Evolutionary conservation across 2,888 invertebrate species (phyloP), one percentile per base, ranked within the genome.

Genomic region (Charanyca ferruginea): DNA sequence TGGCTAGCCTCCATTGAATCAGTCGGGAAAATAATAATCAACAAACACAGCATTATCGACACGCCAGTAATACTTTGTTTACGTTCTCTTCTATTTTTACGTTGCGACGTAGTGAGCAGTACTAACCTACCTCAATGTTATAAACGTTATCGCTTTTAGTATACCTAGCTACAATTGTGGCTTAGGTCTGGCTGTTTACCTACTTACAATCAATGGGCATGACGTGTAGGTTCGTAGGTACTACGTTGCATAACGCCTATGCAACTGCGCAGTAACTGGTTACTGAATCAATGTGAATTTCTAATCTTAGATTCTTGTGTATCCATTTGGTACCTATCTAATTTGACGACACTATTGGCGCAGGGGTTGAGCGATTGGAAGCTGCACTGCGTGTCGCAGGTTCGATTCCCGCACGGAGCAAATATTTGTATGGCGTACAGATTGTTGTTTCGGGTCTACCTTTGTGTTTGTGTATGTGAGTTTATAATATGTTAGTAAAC

Each of bases 111-210:
- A 60, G 42, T 48, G 25, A 1, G 32, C 18, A n/a, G 42, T 48
- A 52, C 72, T 61, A 9, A 76, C 73, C 73, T 74, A 58, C 64
- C 73, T 57, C 73, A 74, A 74, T 51, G 23, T 23, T n/a, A 22
- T 42, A 57, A 42, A 64, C 41, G 41, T 76, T 74, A 70, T 76
- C 60, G 59, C 38, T 44, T 3, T 7, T 13, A 49, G 13, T 18
- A 58, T 60, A 47, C n/a, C n/a, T 69, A 38, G 35, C 13, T 38
- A 68, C 52, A 48, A 61, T 49, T 48, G 61, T 18, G 5, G n/a
- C 4, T 28, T 58, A 66, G 13, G 57, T 73, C 53, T 44, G 38
- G 1, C 2, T 71, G 66, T 73, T 71, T 71, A 73, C 74, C 38
- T 25, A 59, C 74, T 42, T 25, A 59, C 45, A 42, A n/a, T 71